Evolutionary conservation across 2,797 vertebrate genomes (phyloP).

Genomic region (Aphelocoma californica): DNA sequence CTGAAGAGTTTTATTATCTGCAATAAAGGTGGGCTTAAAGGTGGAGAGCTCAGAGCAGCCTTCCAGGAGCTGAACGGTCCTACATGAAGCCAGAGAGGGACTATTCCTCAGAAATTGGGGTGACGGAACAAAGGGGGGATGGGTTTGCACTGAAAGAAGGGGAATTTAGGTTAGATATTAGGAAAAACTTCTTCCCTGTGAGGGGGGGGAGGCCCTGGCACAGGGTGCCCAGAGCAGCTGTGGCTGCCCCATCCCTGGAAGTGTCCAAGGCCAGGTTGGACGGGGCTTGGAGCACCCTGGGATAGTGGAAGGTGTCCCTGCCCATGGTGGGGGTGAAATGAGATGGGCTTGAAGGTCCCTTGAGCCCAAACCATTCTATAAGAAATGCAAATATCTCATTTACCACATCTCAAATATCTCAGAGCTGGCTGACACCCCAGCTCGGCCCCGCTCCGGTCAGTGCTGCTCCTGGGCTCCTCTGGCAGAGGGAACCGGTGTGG

Average conservation of each 20-base stretch:
- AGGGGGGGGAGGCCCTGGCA: neutral
- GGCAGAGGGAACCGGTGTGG: neutral
- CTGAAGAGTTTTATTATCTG: neutral
- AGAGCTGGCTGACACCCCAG: neutral
- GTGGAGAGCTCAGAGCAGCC: neutral
- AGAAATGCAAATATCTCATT: neutral
- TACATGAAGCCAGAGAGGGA: neutral
- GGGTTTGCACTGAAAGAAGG: neutral
- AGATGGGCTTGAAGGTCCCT: neutral
- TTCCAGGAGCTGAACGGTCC: neutral
- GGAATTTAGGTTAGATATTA: neutral
- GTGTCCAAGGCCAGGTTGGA: neutral
- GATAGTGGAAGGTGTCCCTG: fast-evolving
- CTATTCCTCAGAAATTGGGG: fast-evolving
- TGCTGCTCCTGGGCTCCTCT: neutral
- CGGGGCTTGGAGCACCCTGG: fast-evolving
- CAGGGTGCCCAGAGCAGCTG: too few relatives aligned
- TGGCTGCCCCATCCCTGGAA: neutral
- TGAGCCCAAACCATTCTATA: neutral
- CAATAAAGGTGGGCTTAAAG: neutral
- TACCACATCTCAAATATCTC: neutral
- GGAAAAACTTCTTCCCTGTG: neutral
- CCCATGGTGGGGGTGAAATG: too few relatives aligned
- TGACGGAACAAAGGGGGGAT: neutral
- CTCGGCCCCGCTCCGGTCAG: fast-evolving